Percentiles rank a stretch among this genome's conserved stretches.
phyloP scores from a whole-genome alignment of 2,797 vertebrate species.

The Leuciscus waleckii region DNA sequence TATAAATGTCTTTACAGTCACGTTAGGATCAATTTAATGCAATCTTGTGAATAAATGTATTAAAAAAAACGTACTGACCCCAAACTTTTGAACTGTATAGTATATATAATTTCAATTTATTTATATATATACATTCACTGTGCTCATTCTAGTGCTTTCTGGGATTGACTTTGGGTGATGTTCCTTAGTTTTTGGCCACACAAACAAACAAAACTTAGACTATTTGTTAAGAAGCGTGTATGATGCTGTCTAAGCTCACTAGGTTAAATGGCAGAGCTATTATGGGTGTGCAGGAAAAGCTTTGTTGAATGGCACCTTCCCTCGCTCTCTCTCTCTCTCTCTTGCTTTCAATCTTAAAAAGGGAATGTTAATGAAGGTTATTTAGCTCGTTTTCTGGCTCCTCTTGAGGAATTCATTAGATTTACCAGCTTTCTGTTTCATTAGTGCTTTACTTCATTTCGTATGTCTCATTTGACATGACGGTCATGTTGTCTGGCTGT shows the following conservation, averaged over 20 bases:
- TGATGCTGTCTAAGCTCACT: not conserved
- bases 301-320: conserved; percentile 6
- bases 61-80: not conserved
- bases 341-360: not conserved
- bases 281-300: not conserved
- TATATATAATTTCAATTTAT: not conserved
- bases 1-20: not conserved
- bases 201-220: not conserved
- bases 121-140: not conserved
- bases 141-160: not conserved
- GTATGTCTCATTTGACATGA: not conserved
- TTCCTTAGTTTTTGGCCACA: not conserved
- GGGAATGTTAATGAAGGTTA: conserved; percentile 18
- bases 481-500: not conserved
- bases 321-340: not conserved
- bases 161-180: not conserved
- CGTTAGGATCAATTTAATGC: not conserved
- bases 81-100: not conserved
- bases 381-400: conserved; percentile 25
- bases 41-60: not conserved
- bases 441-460: conserved; percentile 4
- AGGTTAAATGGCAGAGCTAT: not conserved
- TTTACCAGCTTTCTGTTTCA: not conserved
- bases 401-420: conserved; percentile 17
- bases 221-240: too few species aligned